Percentiles rank a stretch among this genome's conserved stretches.
Evolutionary conservation across 2,888 invertebrate species (phyloP).

Genomic region (Hoplodrina blanda): DNA sequence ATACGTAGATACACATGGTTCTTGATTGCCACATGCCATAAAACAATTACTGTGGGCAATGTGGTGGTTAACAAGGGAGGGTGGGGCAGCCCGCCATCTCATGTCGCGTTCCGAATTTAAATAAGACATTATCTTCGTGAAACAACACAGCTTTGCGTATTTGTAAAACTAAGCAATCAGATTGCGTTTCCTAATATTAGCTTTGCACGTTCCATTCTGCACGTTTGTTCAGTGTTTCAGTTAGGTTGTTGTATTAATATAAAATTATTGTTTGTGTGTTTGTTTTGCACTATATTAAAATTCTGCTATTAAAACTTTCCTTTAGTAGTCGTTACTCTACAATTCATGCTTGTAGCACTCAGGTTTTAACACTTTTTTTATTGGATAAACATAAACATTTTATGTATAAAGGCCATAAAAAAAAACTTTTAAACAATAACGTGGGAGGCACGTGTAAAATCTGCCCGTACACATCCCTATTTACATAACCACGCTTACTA

Average conservation of each 20-base stretch:
- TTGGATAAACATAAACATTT: neutral
- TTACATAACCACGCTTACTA: neutral
- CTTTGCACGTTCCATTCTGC: conserved; percentile 3
- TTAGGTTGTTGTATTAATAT: neutral
- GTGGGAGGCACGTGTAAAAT: neutral
- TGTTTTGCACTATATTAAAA: neutral
- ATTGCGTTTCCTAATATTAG: conserved; percentile 31
- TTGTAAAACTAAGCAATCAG: conserved; percentile 29
- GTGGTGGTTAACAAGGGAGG: conserved; percentile 44
- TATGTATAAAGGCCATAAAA: neutral
- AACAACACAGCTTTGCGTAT: conserved; percentile 31
- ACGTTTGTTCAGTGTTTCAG: neutral
- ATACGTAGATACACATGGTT: conserved; percentile 4
- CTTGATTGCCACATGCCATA: conserved; percentile 60
- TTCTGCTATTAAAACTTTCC: conserved; percentile 3
- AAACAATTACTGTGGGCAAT: conserved; percentile 59
- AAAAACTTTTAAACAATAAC: neutral
- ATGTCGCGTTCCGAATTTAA: conserved; percentile 51
- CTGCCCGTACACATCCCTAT: neutral
- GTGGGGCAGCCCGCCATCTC: conserved; percentile 12
- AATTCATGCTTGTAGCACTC: conserved; percentile 1
- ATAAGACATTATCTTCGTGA: conserved; percentile 47
- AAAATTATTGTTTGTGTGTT: conserved; percentile 9
- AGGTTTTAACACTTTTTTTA: neutral
- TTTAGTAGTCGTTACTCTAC: neutral